Evolutionary conservation across 1,140 invertebrate species (phyloP).

Genomic region (Spodoptera frugiperda): DNA sequence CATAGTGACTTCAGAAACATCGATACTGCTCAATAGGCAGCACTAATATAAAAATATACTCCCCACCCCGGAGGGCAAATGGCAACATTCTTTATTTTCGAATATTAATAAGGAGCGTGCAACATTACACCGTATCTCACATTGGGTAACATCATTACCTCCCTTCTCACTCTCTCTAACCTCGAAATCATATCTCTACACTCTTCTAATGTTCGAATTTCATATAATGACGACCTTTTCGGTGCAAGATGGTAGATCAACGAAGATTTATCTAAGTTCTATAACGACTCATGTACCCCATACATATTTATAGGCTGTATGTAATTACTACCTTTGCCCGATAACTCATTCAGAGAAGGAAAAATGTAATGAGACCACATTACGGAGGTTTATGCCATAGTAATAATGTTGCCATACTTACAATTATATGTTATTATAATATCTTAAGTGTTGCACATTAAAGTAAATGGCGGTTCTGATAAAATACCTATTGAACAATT

Average conservation of each 20-base stretch:
- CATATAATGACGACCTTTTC: conserved; percentile 63
- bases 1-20: conserved; percentile 5
- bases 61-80: conserved; percentile 73
- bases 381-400: conserved; percentile 18
- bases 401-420: conserved; percentile 29
- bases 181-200: conserved; percentile 51
- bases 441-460: conserved; percentile 5
- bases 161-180: conserved; percentile 56
- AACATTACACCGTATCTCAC: conserved; percentile 82
- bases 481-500: too few species aligned
- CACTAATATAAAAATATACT: conserved; percentile 67
- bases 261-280: conserved; percentile 56
- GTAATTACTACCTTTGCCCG: conserved; percentile 41
- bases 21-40: conserved; percentile 40
- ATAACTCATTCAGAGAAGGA: conserved; percentile 44
- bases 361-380: conserved; percentile 40
- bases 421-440: conserved; percentile 14
- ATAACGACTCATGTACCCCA: conserved; percentile 38
- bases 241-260: conserved; percentile 55
- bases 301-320: conserved; percentile 37
- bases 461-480: neutral
- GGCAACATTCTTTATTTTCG: conserved; percentile 84
- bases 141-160: conserved; percentile 69
- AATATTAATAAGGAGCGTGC: conserved; percentile 83
- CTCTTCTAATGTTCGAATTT: conserved; percentile 68